phyloP scores from a whole-genome alignment of 2,113 vertebrate species.

The Eublepharis macularius region DNA sequence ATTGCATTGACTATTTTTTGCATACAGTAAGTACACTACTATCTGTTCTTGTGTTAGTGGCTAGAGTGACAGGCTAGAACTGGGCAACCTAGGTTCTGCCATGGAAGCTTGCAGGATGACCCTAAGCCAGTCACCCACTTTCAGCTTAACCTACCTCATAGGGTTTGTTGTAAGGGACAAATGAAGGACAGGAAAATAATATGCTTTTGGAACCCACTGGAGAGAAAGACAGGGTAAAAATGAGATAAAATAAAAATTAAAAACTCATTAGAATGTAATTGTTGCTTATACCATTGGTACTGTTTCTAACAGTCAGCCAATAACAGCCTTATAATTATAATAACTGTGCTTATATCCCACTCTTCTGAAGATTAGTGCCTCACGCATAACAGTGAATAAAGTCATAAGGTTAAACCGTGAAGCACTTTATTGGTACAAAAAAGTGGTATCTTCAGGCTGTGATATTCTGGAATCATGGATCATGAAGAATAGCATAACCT shows the following conservation, averaged over 20 bases:
- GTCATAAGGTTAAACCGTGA: neutral
- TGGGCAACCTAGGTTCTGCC: too few species aligned
- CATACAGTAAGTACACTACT: neutral
- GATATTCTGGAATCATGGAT: neutral
- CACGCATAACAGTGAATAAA: too few species aligned
- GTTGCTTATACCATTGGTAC: neutral
- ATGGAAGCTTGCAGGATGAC: too few species aligned
- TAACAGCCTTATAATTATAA: neutral
- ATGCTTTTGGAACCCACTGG: too few species aligned
- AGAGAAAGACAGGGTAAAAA: too few species aligned
- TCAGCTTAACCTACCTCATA: too few species aligned
- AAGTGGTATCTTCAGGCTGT: neutral
- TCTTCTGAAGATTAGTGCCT: too few species aligned
- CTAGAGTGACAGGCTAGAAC: too few species aligned
- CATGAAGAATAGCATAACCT: neutral
- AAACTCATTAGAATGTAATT: neutral
- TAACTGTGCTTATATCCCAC: neutral
- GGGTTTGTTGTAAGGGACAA: too few species aligned
- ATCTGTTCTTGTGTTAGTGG: neutral
- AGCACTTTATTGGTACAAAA: neutral
- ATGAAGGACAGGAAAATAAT: too few species aligned
- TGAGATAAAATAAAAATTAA: too few species aligned
- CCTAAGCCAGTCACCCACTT: too few species aligned
- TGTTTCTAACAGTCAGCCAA: neutral
- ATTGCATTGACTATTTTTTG: neutral